These are phyloP conservation scores for Contarinia nasturtii DNA, from an alignment of 1,140 invertebrate species.

Conservation along the genomic window DNA sequence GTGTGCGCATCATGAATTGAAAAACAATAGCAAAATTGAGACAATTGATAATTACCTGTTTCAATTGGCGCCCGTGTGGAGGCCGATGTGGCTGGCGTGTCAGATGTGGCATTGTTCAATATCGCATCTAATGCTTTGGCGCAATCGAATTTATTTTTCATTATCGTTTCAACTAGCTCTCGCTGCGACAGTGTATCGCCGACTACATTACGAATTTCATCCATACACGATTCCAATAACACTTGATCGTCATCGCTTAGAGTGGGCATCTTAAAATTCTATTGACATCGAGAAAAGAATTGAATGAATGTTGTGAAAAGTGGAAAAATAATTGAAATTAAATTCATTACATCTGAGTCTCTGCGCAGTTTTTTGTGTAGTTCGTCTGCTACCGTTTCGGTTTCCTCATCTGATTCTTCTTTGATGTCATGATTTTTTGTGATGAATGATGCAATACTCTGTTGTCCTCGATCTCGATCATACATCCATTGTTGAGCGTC, in stretches of 20 bases:
- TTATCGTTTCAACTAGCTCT: conserved; percentile 40
- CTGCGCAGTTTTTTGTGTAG: conserved; percentile 12
- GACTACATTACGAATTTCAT: conserved; percentile 59
- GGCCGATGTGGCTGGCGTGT: neutral
- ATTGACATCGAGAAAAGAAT: too few species aligned
- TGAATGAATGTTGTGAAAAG: neutral
- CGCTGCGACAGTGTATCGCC: conserved; percentile 55
- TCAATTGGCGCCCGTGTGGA: conserved; percentile 6
- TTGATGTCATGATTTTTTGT: conserved; percentile 47
- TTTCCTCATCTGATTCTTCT: conserved; percentile 44
- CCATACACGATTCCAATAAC: conserved; percentile 63
- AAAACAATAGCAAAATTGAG: too few species aligned
- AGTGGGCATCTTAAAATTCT: conserved; percentile 25
- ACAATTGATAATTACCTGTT: conserved; percentile 16
- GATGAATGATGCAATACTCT: conserved; percentile 51
- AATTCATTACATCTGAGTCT: conserved; percentile 12
- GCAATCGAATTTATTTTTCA: conserved; percentile 49
- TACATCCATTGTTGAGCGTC: conserved; percentile 73
- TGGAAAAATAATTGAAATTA: neutral
- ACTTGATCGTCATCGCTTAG: conserved; percentile 46
- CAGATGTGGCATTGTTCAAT: conserved; percentile 26
- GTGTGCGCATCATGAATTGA: too few species aligned
- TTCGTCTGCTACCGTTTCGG: conserved; percentile 16
- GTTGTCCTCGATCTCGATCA: conserved; percentile 45
- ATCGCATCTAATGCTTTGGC: conserved; percentile 51